These are phyloP conservation scores for Drosophila borealis DNA, from an alignment of 2,888 invertebrate species.

Conservation along the genomic window DNA sequence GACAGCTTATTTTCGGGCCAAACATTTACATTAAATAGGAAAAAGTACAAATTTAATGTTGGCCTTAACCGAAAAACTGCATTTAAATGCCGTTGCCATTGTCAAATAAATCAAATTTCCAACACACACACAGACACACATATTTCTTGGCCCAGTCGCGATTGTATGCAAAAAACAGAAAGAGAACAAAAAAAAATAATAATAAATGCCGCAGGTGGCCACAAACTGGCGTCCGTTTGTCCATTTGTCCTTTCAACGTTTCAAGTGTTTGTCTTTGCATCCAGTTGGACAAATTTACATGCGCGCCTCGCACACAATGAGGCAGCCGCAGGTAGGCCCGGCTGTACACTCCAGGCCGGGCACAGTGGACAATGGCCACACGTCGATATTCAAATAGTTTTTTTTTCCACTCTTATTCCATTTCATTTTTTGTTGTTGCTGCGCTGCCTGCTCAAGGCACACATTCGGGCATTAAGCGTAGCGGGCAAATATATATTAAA, in stretches of 20 bases:
- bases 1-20: constrained; percentile 30
- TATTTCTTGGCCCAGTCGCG: constrained; percentile 35
- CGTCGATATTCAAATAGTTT: constrained; percentile 78
- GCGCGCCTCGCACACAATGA: constrained; percentile 70
- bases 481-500: constrained; percentile 59
- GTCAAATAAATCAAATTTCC: constrained; percentile 70
- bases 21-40: constrained; percentile 20
- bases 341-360: constrained; percentile 34
- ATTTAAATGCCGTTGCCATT: constrained; percentile 61
- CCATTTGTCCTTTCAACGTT: constrained; percentile 49
- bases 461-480: constrained; percentile 38
- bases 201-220: constrained; percentile 76
- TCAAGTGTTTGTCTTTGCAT: constrained; percentile 78
- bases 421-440: constrained; percentile 14
- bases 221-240: constrained; percentile 50
- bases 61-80: constrained; percentile 30
- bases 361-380: constrained; percentile 65
- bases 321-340: constrained; percentile 43
- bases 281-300: constrained; percentile 78
- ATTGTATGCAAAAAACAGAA: constrained; percentile 75
- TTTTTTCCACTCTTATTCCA: background rate
- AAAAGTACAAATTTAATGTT: constrained; percentile 42
- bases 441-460: constrained; percentile 36
- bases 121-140: constrained; percentile 24
- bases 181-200: constrained; percentile 27